Evolutionary conservation across 92 coral and sea anemone species (phyloP), one percentile per base, ranked within the genome.

Genomic region (Porites rus): DNA sequence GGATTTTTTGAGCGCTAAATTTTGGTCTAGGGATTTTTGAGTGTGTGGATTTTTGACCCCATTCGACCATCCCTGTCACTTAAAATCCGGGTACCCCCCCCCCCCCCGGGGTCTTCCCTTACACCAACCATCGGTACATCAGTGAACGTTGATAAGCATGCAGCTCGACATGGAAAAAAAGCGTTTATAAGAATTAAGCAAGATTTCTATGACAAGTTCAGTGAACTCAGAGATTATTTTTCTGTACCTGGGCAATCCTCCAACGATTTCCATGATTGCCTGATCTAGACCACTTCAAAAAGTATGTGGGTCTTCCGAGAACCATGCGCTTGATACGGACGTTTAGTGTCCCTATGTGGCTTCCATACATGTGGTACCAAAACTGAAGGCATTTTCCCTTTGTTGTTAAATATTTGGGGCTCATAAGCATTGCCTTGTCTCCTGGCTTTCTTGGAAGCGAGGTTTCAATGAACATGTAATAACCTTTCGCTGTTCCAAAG

Each of bases 301-400:
- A 94, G 83, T 96, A 92, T 51, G 87, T 93, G 7, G 98, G 91
- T 17, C 54, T 69, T 18, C 98, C 98, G 24, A 88, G 72, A 53
- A 86, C 82, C 50, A 88, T 69, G 59, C 93, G 91, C 88, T 90
- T 93, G 51, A 86, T 50, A 62, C 90, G 92, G 59, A 91, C 93
- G 72, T 95, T 91, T 50, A 96, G 87, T 38, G 98, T 96, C 20
- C 98, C 98, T 25, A 96, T 94, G 69, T 89, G 67, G 9, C 68
- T 21, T 18, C 98, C 98, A 74, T 90, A 90, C 98, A 96, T 96
- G 79, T 96, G 98, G 72, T 96, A 96, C 98, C 98, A 96, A 77
- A 96, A 96, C 84, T 90, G 86, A 28, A 96, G 80, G 81, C 98
- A 96, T 72, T 91, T 96, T 8, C 98, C 98, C 13, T 77, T 20